These are phyloP conservation scores for Papilio protenor DNA, from an alignment of 2,888 invertebrate genomes.

Conservation along the genomic window DNA sequence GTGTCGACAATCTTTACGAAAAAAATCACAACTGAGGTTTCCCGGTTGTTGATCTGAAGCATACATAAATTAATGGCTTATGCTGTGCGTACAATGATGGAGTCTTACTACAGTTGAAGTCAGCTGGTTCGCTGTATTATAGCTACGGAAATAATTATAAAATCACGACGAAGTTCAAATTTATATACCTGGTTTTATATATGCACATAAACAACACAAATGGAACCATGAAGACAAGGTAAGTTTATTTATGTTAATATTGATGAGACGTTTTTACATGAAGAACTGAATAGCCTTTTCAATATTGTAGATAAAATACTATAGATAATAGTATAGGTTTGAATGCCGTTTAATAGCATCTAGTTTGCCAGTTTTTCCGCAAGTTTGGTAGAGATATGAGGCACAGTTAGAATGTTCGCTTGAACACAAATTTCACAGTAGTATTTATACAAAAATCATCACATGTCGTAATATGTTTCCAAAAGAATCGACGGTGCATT, in stretches of 20 bases:
- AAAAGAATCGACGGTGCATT: not conserved
- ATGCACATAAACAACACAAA: not conserved
- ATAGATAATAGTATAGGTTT: conserved; percentile 1
- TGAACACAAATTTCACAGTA: not conserved
- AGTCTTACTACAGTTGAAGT: not conserved
- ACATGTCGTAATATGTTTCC: not conserved
- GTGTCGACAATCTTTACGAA: too few species aligned
- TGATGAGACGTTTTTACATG: not conserved
- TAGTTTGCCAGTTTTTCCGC: not conserved
- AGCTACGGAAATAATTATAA: not conserved
- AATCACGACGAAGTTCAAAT: not conserved
- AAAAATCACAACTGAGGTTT: not conserved
- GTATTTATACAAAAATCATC: not conserved
- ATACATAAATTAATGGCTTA: not conserved
- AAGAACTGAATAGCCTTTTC: not conserved
- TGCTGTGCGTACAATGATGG: too few species aligned
- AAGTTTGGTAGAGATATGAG: conserved; percentile 1
- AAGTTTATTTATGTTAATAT: conserved; percentile 8
- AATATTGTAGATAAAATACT: not conserved
- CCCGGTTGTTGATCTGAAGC: not conserved
- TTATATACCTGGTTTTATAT: not conserved
- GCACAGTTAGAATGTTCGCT: not conserved
- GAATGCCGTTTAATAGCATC: conserved; percentile 1
- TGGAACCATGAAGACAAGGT: not conserved
- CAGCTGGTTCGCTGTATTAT: not conserved